Evolutionary conservation across 1,140 invertebrate genomes (phyloP).

Genomic region (Phthorimaea operculella): DNA sequence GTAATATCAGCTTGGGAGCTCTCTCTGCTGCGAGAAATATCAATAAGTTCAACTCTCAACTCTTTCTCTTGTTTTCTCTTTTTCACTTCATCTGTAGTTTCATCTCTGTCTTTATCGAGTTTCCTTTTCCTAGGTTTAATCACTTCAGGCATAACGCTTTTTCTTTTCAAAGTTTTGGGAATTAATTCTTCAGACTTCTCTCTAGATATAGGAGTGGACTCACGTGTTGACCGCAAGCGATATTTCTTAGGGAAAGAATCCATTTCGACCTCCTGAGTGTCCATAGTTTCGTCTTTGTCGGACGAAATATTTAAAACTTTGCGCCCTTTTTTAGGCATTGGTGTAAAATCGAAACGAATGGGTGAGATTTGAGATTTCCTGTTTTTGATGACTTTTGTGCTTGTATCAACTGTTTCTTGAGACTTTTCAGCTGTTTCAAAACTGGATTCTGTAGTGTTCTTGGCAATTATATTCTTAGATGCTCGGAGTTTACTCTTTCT

Average conservation of each 20-base stretch:
- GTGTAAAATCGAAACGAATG: background rate
- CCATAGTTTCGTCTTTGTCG: background rate
- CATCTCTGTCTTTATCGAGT: background rate
- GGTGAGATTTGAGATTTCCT: background rate
- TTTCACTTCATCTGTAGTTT: too few relatives aligned
- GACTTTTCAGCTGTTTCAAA: too few relatives aligned
- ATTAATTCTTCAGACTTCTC: background rate
- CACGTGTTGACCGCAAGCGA: background rate
- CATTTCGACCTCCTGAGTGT: background rate
- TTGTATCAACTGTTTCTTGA: background rate
- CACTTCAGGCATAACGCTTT: background rate
- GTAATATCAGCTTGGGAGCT: too few relatives aligned
- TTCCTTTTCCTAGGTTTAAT: background rate
- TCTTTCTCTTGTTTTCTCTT: too few relatives aligned
- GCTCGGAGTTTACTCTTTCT: too few relatives aligned
- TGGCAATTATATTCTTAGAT: too few relatives aligned
- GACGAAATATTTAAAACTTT: background rate
- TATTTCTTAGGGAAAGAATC: background rate
- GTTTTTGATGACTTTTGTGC: background rate
- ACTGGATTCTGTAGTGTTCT: too few relatives aligned
- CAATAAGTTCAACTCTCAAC: too few relatives aligned
- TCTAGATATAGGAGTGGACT: background rate
- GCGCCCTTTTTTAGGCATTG: background rate
- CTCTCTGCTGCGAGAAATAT: too few relatives aligned
- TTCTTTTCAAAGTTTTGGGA: background rate